Evolutionary conservation across 2,888 invertebrate species (phyloP).

Genomic region (Leptinotarsa juncta): DNA sequence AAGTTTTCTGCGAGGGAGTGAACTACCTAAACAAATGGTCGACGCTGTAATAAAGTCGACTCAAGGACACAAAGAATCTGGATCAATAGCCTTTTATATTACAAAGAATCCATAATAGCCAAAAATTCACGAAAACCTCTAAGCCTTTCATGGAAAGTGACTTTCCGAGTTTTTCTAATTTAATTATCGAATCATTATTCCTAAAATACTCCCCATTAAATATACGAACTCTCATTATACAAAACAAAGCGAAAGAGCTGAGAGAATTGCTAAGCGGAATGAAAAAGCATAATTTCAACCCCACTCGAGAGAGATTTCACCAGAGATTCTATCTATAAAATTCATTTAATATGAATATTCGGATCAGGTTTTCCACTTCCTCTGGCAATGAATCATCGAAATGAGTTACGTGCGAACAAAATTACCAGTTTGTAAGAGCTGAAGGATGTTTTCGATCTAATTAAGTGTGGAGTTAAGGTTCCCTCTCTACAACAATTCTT

Average conservation of each 20-base stretch:
- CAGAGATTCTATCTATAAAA: slow-evolving; percentile 17
- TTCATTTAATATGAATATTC: slow-evolving; percentile 19
- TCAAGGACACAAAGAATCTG: too few species aligned
- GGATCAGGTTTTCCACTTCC: slow-evolving; percentile 21
- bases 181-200: slow-evolving; percentile 1
- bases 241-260: slow-evolving; percentile 17
- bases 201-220: background rate
- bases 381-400: slow-evolving; percentile 14
- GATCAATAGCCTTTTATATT: background rate
- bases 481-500: background rate
- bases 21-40: too few species aligned
- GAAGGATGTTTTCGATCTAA: slow-evolving; percentile 16
- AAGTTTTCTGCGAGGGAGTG: too few species aligned
- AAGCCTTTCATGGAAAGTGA: background rate
- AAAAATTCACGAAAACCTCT: background rate
- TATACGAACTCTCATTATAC: slow-evolving; percentile 15
- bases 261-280: background rate
- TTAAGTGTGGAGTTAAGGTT: slow-evolving; percentile 10
- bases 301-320: slow-evolving; percentile 2
- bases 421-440: slow-evolving; percentile 16
- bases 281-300: slow-evolving; percentile 13
- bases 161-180: background rate
- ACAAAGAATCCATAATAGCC: background rate
- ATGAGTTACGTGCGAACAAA: slow-evolving; percentile 13
- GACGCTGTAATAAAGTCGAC: too few species aligned